Percentiles rank a stretch among this genome's conserved stretches.
Conservation (phyloP, 1,140 invertebrate genomes). For the Rhyacophila brunnea region DNA sequence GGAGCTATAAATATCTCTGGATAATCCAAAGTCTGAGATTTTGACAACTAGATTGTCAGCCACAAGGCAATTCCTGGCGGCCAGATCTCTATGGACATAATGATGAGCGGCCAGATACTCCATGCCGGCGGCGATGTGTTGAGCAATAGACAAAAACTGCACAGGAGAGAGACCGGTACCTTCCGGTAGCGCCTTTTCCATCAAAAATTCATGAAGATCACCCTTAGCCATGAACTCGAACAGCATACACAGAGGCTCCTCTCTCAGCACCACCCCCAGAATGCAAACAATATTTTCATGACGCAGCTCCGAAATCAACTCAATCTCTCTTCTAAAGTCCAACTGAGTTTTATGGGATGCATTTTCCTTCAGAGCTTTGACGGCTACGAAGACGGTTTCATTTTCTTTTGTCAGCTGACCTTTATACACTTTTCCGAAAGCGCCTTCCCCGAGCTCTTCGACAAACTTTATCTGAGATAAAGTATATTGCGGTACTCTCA, state of each 20-base stretch:
- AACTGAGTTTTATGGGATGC: constrained; percentile 87
- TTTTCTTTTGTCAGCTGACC: constrained; percentile 78
- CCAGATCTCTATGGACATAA: constrained; percentile 95
- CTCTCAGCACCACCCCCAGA: constrained; percentile 85
- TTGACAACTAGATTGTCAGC: constrained; percentile 91
- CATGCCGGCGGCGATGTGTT: constrained; percentile 95
- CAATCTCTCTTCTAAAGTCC: constrained; percentile 88
- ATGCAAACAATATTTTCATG: constrained; percentile 96
- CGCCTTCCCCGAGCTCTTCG: constrained; percentile 93
- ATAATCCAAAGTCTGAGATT: constrained; percentile 95
- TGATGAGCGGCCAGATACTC: constrained; percentile 93
- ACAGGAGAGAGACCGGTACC: constrained; percentile 54
- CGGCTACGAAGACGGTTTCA: constrained; percentile 78
- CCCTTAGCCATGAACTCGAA: constrained; percentile 96
- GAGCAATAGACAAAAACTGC: constrained; percentile 73
- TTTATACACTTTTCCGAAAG: constrained; percentile 95
- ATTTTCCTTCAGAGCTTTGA: constrained; percentile 93
- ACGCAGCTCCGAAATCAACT: constrained; percentile 88
- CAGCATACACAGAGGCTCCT: constrained; percentile 92
- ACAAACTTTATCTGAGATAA: constrained; percentile 82
- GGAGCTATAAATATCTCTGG: constrained; percentile 87
- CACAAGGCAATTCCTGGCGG: constrained; percentile 94
- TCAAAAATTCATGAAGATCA: constrained; percentile 92
- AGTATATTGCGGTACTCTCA: constrained; percentile 70
- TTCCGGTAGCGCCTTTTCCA: constrained; percentile 83